phyloP scores from a whole-genome alignment of 2,888 invertebrate genomes.

The Dyspetes luteomarginatus region DNA sequence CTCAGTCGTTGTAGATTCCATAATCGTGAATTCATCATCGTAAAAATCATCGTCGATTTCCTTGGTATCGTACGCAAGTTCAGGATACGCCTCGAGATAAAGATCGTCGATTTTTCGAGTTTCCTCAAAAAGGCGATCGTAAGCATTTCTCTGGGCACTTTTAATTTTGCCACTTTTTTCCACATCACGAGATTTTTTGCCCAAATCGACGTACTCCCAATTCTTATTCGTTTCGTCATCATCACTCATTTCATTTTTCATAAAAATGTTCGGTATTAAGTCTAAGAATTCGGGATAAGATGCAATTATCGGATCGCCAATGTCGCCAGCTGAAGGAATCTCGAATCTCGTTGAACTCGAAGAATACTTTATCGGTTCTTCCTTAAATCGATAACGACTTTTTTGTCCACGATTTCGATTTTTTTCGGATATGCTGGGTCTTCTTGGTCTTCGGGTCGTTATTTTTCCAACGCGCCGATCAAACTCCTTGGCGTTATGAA shows the following conservation, averaged over 20 bases:
- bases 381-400: not conserved
- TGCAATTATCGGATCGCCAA: conserved; percentile 48
- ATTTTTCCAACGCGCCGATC: conserved; percentile 35
- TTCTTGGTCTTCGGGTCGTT: not conserved
- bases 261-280: not conserved
- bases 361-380: not conserved
- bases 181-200: not conserved
- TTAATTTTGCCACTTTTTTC: not conserved
- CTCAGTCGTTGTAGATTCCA: not conserved
- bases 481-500: conserved; percentile 58
- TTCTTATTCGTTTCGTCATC: conserved; percentile 7
- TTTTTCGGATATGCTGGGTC: not conserved
- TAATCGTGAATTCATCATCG: not conserved
- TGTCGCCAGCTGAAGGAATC: conserved; percentile 52
- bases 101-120: conserved; percentile 35
- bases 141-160: not conserved
- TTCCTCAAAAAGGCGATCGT: not conserved
- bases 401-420: not conserved
- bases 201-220: conserved; percentile 22
- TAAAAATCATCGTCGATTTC: not conserved
- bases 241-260: not conserved
- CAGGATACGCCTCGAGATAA: conserved; percentile 55
- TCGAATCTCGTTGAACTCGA: conserved; percentile 20
- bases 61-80: not conserved
- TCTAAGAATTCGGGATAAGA: conserved; percentile 49